phyloP scores from a whole-genome alignment of 2,888 invertebrate genomes.

The Palloptera scutellata region DNA sequence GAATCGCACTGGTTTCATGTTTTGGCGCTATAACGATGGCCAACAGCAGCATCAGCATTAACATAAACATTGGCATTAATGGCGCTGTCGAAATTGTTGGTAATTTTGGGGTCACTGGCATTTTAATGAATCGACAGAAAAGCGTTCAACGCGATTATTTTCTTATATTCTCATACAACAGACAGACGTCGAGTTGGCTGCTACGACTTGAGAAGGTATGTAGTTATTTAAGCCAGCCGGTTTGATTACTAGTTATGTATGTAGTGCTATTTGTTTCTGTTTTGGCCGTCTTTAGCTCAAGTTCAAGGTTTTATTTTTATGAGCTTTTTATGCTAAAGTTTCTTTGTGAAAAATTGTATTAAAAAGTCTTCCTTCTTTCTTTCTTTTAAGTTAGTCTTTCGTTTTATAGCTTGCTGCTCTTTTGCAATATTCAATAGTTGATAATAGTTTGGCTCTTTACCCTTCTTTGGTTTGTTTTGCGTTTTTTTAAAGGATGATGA shows the following conservation, averaged over 20 bases:
- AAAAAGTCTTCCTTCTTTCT: neutral
- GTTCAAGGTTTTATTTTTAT: slow-evolving; percentile 29
- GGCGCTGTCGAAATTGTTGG: slow-evolving; percentile 9
- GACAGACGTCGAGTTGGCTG: neutral
- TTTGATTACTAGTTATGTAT: neutral
- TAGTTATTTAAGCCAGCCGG: neutral
- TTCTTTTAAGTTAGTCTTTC: neutral
- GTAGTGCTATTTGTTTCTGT: neutral
- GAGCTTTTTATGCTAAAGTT: neutral
- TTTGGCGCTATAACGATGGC: slow-evolving; percentile 3
- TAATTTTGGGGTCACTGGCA: slow-evolving; percentile 42
- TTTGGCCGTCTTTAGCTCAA: slow-evolving; percentile 15
- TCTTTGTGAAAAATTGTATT: neutral
- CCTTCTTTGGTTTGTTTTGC: neutral
- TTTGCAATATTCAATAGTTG: slow-evolving; percentile 9
- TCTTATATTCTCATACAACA: slow-evolving; percentile 7
- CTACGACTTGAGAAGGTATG: neutral
- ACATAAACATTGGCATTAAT: slow-evolving; percentile 17
- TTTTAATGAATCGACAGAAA: slow-evolving; percentile 16
- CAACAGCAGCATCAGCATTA: slow-evolving; percentile 17
- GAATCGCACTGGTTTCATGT: neutral
- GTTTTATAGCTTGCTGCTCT: no score
- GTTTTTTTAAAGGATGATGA: neutral
- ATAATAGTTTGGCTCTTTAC: neutral
- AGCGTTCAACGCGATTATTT: neutral